Evolutionary conservation across 2,797 vertebrate species (phyloP), one percentile per base, ranked within the genome.

Genomic region (Crax fasciolata): DNA sequence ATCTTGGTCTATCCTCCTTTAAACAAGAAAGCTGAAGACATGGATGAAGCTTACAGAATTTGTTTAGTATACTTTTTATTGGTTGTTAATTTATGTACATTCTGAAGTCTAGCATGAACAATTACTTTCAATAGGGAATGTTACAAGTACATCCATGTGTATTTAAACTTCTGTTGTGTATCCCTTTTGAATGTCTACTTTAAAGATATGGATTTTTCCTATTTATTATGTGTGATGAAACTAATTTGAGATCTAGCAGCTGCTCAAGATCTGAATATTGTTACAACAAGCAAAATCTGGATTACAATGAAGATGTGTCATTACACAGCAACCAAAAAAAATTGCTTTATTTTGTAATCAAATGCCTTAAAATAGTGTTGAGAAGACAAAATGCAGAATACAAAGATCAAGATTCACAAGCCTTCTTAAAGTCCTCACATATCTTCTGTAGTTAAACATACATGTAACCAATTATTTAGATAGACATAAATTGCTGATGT

Each of bases 391-490:
- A 32, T 19, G 16, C 20, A 66, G 49, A 70, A 52, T 51, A 39
- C 13, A 80, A 13, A 21, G 13, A 65, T 23, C 6, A 84, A 87
- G 61, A 41, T 38, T 76, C 8, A 54, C 27, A 68, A 38, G 7
- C 35, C 85, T 72, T 84, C 58, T 75, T 85, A 44, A 57, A 74
- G 20, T 21, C 51, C 38, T 83, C 11, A 3, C 52, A 35, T 17
- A 77, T 30, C 66, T 21, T 18, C 5, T 86, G 20, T 49, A 80
- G 65, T 28, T 41, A 44, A 2, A 30, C 13, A 8, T 77, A 13
- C 11, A 3, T 74, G 38, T 76, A 91, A 72, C 58, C 49, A 13
- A 32, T 92, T 95, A 91, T 78, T 72, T 65, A 96, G 79, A 48
- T 28, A 57, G 87, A 84, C 88, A 46, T 84, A 77, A 63, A 83